phyloP scores from a whole-genome alignment of 2,113 vertebrate species.

The Nicator chloris region DNA sequence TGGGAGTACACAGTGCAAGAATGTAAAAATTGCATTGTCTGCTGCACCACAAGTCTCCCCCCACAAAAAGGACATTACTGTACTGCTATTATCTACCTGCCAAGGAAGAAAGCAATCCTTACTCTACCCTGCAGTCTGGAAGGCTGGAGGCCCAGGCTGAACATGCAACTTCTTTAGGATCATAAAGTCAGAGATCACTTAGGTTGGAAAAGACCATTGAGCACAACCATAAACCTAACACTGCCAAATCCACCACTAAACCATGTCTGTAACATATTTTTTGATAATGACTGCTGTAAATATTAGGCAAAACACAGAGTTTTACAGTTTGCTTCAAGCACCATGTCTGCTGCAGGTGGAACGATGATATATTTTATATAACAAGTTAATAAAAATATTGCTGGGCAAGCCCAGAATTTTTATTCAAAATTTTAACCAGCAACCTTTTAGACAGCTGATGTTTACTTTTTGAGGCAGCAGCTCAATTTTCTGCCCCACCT shows the following conservation, averaged over 20 bases:
- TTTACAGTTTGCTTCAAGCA: conserved; percentile 28
- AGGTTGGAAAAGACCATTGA: background rate
- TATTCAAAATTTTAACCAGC: conserved; percentile 12
- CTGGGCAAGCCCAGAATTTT: conserved; percentile 33
- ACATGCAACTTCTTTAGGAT: background rate
- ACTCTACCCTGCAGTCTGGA: background rate
- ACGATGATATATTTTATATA: background rate
- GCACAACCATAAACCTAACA: background rate
- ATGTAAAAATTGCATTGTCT: background rate
- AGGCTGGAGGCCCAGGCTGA: background rate
- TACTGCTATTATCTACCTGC: background rate
- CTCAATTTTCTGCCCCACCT: background rate
- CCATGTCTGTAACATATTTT: background rate
- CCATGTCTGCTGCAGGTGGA: conserved; percentile 18
- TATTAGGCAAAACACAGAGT: background rate
- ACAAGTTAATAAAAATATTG: conserved; percentile 24
- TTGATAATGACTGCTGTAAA: background rate
- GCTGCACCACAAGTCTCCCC: background rate
- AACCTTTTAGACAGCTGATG: background rate
- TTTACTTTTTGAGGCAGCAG: conserved; percentile 28
- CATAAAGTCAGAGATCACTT: background rate
- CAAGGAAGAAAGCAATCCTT: background rate
- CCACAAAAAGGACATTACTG: background rate
- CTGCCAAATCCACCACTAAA: background rate
- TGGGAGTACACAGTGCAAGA: background rate